phyloP scores from a whole-genome alignment of 2,888 invertebrate species.

The Amorpha juglandis region DNA sequence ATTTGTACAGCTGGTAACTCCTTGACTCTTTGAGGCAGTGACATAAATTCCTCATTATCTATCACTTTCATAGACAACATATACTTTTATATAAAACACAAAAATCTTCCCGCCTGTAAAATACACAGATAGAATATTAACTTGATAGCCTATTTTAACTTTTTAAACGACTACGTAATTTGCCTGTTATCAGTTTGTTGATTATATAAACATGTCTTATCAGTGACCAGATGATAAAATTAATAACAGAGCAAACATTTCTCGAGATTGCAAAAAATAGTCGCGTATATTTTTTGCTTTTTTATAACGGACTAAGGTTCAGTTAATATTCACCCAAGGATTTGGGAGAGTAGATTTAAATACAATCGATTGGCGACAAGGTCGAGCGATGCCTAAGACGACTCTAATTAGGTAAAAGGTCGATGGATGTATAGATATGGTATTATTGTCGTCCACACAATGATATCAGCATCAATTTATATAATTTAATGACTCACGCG shows the following conservation, averaged over 20 bases:
- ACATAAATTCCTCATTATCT: neutral
- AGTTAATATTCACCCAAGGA: slow-evolving; percentile 38
- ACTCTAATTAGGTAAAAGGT: slow-evolving; percentile 67
- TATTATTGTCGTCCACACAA: slow-evolving; percentile 54
- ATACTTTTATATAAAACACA: neutral
- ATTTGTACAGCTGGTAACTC: neutral
- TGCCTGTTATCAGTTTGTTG: slow-evolving; percentile 36
- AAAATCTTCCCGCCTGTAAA: neutral
- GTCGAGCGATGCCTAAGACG: slow-evolving; percentile 58
- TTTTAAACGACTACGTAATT: slow-evolving; percentile 32
- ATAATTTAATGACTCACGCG: slow-evolving; percentile 77
- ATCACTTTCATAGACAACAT: neutral
- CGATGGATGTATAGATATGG: slow-evolving; percentile 55
- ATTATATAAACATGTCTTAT: slow-evolving; percentile 30
- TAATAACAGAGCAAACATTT: slow-evolving; percentile 36
- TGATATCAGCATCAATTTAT: slow-evolving; percentile 77
- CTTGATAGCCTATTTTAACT: neutral
- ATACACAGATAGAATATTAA: neutral
- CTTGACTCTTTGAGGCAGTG: neutral
- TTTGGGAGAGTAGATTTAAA: slow-evolving; percentile 46
- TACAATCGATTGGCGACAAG: slow-evolving; percentile 69
- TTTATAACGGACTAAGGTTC: slow-evolving; percentile 34
- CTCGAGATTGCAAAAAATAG: slow-evolving; percentile 23
- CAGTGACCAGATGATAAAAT: slow-evolving; percentile 30
- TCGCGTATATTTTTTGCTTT: slow-evolving; percentile 32